Conservation (phyloP, 1,140 invertebrate genomes). For the fruit fly (Drosophila melanogaster) region DNA sequence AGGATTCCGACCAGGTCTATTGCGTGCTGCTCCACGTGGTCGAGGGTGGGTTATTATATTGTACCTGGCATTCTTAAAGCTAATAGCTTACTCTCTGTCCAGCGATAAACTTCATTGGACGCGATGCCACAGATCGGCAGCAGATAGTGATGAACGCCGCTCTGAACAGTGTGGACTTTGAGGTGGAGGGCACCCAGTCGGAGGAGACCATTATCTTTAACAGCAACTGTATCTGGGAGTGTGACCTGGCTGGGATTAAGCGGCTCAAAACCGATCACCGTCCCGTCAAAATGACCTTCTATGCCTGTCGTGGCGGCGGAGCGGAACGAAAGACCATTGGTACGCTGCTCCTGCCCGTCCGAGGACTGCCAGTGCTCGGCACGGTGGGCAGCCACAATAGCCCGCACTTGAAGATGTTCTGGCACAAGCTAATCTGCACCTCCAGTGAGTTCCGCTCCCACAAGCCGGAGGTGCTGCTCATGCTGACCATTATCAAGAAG, state of each 20-base stretch:
- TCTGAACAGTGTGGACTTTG: constrained; percentile 73
- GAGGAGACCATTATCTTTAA: constrained; percentile 67
- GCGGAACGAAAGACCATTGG: constrained; percentile 54
- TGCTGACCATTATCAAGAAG: constrained; percentile 73
- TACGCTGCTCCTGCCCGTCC: constrained; percentile 61
- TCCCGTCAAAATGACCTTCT: constrained; percentile 69
- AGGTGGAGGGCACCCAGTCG: constrained; percentile 65
- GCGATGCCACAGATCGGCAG: constrained; percentile 54
- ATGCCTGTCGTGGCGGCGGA: constrained; percentile 10
- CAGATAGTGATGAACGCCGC: constrained; percentile 65
- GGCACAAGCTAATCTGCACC: constrained; percentile 73
- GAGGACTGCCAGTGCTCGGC: constrained; percentile 61
- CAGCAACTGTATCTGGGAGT: constrained; percentile 81
- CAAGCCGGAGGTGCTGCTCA: constrained; percentile 71
- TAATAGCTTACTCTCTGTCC: neutral
- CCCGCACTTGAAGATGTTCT: constrained; percentile 61
- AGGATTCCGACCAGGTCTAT: constrained; percentile 53
- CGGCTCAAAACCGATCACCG: constrained; percentile 78
- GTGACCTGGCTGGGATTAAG: constrained; percentile 69
- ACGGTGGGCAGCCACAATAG: constrained; percentile 32
- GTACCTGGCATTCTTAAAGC: neutral
- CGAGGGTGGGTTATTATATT: constrained; percentile 45
- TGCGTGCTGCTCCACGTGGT: constrained; percentile 75
- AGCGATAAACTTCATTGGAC: constrained; percentile 68
- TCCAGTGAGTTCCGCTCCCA: constrained; percentile 60